Percentiles rank a stretch among this genome's conserved stretches.
Conservation (phyloP, 2,113 vertebrate genomes). For the Falco punctatus region DNA sequence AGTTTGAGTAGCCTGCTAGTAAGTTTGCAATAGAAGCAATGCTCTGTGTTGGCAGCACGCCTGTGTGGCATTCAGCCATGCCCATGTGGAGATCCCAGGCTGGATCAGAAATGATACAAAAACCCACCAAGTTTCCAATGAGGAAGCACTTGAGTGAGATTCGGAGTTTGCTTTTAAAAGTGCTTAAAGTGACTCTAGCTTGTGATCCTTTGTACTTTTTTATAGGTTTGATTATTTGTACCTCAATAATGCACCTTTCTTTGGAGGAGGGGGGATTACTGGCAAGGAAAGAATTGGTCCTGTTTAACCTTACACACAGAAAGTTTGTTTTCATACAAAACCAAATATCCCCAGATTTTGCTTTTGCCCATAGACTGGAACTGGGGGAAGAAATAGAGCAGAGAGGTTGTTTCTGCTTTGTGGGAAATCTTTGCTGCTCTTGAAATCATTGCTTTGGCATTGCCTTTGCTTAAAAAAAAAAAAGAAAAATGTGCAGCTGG, state of each 20-base stretch:
- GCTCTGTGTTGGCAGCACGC: not conserved
- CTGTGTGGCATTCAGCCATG: not conserved
- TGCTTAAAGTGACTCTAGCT: not conserved
- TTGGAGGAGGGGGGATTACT: not conserved
- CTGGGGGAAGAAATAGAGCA: not conserved
- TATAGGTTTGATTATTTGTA: not conserved
- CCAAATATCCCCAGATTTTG: not conserved
- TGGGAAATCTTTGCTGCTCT: not conserved
- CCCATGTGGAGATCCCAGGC: fast-evolving
- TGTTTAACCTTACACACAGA: not conserved
- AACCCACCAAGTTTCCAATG: not conserved
- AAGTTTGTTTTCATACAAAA: not conserved
- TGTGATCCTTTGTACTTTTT: not conserved
- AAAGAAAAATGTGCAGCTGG: not conserved
- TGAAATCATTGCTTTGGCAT: not conserved
- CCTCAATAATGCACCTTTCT: not conserved
- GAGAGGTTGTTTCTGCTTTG: not conserved
- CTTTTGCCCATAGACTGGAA: not conserved
- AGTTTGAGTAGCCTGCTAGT: not conserved
- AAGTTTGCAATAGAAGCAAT: not conserved
- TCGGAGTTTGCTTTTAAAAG: not conserved
- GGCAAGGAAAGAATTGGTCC: not conserved
- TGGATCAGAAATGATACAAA: not conserved
- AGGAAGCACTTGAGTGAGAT: not conserved
- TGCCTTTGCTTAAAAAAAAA: not conserved